A percentile compares a stretch with the other conserved stretches of the same genome.
These are phyloP conservation scores for Rhabdomys pumilio DNA, from an alignment of 2,797 vertebrate genomes.

Conservation along the genomic window DNA sequence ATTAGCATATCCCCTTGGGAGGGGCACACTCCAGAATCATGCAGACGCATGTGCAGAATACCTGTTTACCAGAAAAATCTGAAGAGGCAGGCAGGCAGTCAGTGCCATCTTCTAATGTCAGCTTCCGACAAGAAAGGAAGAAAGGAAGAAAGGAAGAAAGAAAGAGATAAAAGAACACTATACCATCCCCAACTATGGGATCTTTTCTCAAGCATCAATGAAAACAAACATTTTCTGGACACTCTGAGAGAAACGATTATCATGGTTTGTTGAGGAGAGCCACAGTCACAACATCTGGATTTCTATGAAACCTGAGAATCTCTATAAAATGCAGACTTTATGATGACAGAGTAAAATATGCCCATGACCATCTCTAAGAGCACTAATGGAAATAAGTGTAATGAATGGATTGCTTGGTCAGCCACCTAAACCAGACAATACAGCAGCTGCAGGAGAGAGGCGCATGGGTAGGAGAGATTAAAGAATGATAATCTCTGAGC, in stretches of 20 bases:
- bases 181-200: background rate
- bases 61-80: no score
- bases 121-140: no score
- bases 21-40: no score
- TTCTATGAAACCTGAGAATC: slow-evolving; percentile 17
- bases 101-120: no score
- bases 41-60: no score
- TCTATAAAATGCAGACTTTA: slow-evolving; percentile 38
- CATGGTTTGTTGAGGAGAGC: background rate
- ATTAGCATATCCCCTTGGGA: no score
- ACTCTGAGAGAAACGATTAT: background rate
- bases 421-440: background rate
- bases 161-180: background rate
- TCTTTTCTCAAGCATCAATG: background rate
- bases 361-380: background rate
- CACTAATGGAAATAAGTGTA: background rate
- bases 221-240: background rate
- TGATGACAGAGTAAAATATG: slow-evolving; percentile 10
- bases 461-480: background rate
- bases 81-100: no score
- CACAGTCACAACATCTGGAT: background rate
- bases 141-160: background rate
- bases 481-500: background rate
- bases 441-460: background rate
- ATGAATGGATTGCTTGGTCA: background rate